Percentiles rank a stretch among this genome's conserved stretches.
These are phyloP conservation scores for Cyanistes caeruleus DNA, from an alignment of 2,113 vertebrate species.

Conservation along the genomic window DNA sequence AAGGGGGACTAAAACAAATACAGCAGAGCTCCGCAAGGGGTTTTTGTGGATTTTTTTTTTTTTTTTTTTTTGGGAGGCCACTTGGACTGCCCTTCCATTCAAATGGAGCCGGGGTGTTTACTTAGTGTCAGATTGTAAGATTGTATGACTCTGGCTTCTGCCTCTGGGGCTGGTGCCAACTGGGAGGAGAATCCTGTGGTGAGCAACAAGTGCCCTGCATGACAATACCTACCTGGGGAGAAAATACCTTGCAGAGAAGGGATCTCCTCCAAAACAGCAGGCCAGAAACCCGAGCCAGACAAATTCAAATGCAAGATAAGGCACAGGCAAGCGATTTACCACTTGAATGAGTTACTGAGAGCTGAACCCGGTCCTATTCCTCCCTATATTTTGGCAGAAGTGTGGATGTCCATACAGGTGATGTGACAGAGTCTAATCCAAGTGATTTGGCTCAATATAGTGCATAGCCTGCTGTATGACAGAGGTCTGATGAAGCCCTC, in stretches of 20 bases:
- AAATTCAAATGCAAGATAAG: constrained; percentile 26
- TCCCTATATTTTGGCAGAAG: neutral
- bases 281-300: constrained; percentile 11
- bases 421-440: neutral
- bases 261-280: neutral
- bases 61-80: neutral
- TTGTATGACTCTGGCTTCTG: neutral
- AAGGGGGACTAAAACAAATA: constrained; percentile 28
- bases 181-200: constrained; percentile 48
- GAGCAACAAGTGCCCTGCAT: constrained; percentile 73
- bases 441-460: neutral
- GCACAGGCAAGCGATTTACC: neutral
- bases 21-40: neutral
- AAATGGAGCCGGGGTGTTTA: constrained; percentile 45
- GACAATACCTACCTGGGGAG: constrained; percentile 52
- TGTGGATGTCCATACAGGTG: neutral
- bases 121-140: neutral
- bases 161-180: constrained; percentile 67
- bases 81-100: constrained; percentile 40
- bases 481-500: neutral
- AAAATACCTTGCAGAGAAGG: neutral
- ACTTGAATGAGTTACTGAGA: neutral
- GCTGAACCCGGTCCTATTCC: neutral
- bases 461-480: neutral
- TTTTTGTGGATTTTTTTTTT: neutral